Conservation (phyloP, 2,888 invertebrate genomes). For the Sabatieria punctata region DNA sequence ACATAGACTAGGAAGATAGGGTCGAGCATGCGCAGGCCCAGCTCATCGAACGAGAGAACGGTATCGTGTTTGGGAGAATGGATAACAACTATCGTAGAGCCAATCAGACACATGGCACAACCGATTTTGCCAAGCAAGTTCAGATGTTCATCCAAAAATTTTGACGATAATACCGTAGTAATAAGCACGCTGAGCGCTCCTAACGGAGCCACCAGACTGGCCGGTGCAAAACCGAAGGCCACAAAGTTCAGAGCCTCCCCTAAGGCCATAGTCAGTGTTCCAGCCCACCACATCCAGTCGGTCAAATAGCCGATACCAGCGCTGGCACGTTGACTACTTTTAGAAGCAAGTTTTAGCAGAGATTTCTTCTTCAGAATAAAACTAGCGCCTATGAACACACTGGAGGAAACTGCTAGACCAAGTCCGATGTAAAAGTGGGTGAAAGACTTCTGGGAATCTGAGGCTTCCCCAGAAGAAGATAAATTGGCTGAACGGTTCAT, state of each 20-base stretch:
- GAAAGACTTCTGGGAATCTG: slow-evolving; percentile 11
- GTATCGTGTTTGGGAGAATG: slow-evolving; percentile 85
- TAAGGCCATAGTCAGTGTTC: slow-evolving; percentile 74
- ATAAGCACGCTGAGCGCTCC: slow-evolving; percentile 87
- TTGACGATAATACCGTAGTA: slow-evolving; percentile 63
- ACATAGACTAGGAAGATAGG: slow-evolving; percentile 50
- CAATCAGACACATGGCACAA: slow-evolving; percentile 72
- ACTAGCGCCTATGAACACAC: slow-evolving; percentile 38
- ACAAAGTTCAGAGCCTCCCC: slow-evolving; percentile 85
- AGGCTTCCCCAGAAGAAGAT: too few relatives aligned
- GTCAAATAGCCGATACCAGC: slow-evolving; percentile 81
- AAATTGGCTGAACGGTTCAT: too few relatives aligned
- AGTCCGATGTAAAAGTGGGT: slow-evolving; percentile 38
- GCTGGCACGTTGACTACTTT: too few relatives aligned
- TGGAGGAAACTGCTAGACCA: slow-evolving; percentile 36
- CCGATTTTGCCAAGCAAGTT: slow-evolving; percentile 83
- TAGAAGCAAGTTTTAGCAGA: slow-evolving; percentile 29
- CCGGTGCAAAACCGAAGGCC: slow-evolving; percentile 92
- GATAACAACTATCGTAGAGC: slow-evolving; percentile 76
- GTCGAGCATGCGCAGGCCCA: slow-evolving; percentile 56
- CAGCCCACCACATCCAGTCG: slow-evolving; percentile 95
- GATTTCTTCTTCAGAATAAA: slow-evolving; percentile 41
- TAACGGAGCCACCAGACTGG: slow-evolving; percentile 79
- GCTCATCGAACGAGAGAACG: slow-evolving; percentile 53
- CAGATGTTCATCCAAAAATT: slow-evolving; percentile 67